These are phyloP conservation scores for Lagocephalus sceleratus DNA, from an alignment of 2,797 vertebrate genomes.

Conservation along the genomic window DNA sequence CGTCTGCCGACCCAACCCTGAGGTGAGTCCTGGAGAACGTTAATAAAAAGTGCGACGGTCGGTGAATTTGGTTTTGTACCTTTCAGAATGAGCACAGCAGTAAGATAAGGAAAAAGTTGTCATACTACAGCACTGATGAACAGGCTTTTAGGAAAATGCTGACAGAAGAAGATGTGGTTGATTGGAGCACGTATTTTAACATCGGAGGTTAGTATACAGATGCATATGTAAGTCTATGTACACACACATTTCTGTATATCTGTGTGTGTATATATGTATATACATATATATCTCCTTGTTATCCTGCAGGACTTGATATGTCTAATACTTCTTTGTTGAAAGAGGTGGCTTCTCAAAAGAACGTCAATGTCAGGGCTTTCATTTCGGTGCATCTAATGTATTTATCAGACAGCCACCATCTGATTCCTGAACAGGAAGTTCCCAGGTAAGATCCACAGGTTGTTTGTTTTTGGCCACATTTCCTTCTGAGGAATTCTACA, in stretches of 20 bases:
- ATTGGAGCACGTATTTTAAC: conserved; percentile 57
- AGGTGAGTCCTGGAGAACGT: conserved; percentile 35
- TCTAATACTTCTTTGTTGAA: conserved; percentile 39
- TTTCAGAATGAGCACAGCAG: conserved; percentile 28
- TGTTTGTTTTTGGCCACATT: neutral
- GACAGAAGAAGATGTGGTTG: conserved; percentile 42
- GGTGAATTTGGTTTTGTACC: neutral
- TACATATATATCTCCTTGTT: neutral
- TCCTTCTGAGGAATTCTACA: neutral
- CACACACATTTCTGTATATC: too few relatives aligned
- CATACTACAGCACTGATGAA: conserved; percentile 54
- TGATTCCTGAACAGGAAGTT: conserved; percentile 20
- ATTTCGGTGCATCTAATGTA: conserved; percentile 44
- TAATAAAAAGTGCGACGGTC: neutral
- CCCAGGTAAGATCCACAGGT: conserved; percentile 38
- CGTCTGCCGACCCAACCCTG: conserved; percentile 46
- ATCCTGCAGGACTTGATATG: conserved; percentile 46
- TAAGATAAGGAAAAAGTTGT: conserved; percentile 22
- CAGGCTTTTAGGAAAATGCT: conserved; percentile 47
- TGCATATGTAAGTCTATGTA: neutral
- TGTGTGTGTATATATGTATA: conserved; percentile 5
- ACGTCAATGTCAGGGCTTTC: conserved; percentile 17
- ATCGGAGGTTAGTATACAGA: conserved; percentile 49
- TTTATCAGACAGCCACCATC: conserved; percentile 44
- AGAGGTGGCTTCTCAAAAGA: conserved; percentile 39